phyloP scores from a whole-genome alignment of 30 jellyfish, hydroid and myxozoan genomes.

The Calvadosia cruxmelitensis region DNA sequence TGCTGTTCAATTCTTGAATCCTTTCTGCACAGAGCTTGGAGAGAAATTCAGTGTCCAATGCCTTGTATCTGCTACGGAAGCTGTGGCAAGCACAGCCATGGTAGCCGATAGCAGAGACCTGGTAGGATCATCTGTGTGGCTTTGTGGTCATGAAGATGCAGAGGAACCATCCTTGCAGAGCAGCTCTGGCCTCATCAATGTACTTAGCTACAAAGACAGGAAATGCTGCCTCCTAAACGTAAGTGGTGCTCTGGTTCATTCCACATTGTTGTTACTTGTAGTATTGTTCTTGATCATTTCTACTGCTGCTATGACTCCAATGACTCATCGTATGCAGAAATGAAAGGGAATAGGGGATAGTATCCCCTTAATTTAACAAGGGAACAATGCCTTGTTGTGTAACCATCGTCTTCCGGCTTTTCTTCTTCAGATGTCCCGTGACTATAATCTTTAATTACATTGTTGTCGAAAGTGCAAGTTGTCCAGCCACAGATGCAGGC shows the following conservation, averaged over 20 bases:
- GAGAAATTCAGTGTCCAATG: conserved; percentile 54
- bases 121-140: conserved; percentile 82
- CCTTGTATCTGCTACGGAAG: conserved; percentile 31
- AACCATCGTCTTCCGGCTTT: no score
- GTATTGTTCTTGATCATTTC: not conserved
- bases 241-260: not conserved
- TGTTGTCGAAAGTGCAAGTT: no score
- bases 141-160: conserved; percentile 41
- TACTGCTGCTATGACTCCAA: no score
- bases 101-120: conserved; percentile 39
- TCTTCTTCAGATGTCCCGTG: no score
- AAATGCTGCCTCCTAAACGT: conserved; percentile 56
- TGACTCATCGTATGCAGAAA: no score
- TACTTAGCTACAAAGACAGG: conserved; percentile 61
- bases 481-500: no score
- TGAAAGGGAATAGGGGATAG: no score
- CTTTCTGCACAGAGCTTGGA: conserved; percentile 34
- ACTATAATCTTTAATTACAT: no score
- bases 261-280: not conserved
- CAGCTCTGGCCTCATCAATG: conserved; percentile 33
- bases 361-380: no score
- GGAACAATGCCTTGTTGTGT: no score
- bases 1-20: not conserved
- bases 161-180: conserved; percentile 12
- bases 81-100: conserved; percentile 5